phyloP scores from a whole-genome alignment of 2,888 invertebrate genomes.

The Lycia hirtaria region DNA sequence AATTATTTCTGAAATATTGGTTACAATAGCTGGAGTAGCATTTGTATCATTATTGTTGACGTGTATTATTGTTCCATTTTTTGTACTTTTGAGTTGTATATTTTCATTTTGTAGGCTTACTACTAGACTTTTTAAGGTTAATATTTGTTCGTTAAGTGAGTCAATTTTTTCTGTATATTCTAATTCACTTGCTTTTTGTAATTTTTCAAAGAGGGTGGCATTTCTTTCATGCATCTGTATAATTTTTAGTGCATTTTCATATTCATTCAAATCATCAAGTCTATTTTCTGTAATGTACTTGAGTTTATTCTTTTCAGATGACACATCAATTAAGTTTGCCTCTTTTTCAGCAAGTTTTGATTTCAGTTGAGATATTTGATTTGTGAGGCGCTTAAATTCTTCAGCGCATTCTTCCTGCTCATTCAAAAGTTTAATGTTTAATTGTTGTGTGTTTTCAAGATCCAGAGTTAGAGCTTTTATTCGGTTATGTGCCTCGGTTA shows the following conservation, averaged over 20 bases:
- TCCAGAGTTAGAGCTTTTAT: no score
- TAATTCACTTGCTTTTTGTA: not conserved
- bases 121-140: not conserved
- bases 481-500: no score
- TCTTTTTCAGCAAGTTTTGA: not conserved
- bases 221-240: not conserved
- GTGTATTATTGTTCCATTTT: not conserved
- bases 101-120: not conserved
- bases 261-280: not conserved
- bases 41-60: not conserved
- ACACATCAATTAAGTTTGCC: not conserved
- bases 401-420: no score
- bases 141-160: not conserved
- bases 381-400: not conserved
- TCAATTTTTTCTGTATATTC: not conserved
- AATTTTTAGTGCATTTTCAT: not conserved
- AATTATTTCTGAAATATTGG: no score
- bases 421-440: no score
- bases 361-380: not conserved
- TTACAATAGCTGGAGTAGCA: no score
- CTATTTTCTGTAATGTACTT: not conserved
- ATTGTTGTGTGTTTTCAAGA: no score
- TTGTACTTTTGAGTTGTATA: not conserved
- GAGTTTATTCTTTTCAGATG: not conserved
- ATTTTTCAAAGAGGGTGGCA: not conserved